Evolutionary conservation across 2,113 vertebrate genomes (phyloP), one percentile per base, ranked within the genome.

Genomic region (Takifugu flavidus): DNA sequence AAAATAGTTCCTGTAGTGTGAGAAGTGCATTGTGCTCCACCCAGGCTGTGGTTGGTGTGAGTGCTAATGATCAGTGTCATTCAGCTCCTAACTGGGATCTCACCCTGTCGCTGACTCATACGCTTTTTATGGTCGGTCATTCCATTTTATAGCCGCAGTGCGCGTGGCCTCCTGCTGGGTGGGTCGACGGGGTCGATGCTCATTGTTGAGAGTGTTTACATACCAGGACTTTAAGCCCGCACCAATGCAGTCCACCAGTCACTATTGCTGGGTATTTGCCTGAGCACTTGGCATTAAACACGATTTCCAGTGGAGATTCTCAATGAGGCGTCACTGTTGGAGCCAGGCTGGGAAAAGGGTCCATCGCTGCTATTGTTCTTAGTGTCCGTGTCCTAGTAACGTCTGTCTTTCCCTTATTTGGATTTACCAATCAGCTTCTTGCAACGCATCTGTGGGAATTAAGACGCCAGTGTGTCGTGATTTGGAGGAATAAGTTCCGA

Each of bases 51-150:
- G 75, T 86, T 77, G 82, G 75, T 78, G 75, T 78, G 76, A 72
- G 70, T 60, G 65, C 68, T 81, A 76, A 83, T 74, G 74, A 85
- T 85, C 74, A 76, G 82, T 86, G 85, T 80, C 80, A 83, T 80
- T 80, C 80, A 87, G 76, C 74, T 68, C 66, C 70, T 74, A 80
- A 68, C 82, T 65, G 82, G 77, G 82, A 76, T 82, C 78, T 82
- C 78, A 68, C 69, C 70, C 74, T 65, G 72, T 59, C 49, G 80
- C 85, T 83, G 82, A 87, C 80, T 87, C 82, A 82, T 59, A 44
- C 50, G 70, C 82, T 81, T 86, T 84, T 86, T 84, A 83, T 84
- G 84, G 79, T 53, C 65, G 70, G 77, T 79, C 77, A 75, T 82
- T 80, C 59, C 77, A 69, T 72, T 82, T 80, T 45, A 74, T 55